Evolutionary conservation across 2,888 invertebrate species (phyloP), one percentile per base, ranked within the genome.

Genomic region (Trissolcus japonicus): DNA sequence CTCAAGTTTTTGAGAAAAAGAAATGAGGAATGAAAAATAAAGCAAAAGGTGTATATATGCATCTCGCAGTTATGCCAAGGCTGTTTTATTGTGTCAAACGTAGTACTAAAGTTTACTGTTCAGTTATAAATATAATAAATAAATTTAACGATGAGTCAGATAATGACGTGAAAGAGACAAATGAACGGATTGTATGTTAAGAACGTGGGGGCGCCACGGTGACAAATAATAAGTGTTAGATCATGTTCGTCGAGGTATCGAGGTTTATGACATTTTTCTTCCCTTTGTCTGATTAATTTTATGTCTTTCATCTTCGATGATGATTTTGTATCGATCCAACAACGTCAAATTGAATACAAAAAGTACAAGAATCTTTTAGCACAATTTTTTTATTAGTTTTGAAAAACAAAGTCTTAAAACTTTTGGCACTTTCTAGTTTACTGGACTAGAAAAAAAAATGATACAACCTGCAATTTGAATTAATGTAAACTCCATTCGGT

Each of bases 191-290:
- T 76, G 76, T 76, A 69, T 72, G 71, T 72, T 76, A 72, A 71
- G 76, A 76, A 76, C 62, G 76, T 71, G 76, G 76, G 76, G 76
- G 76, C 76, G 71, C 76, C 56, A 67, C 21, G 54, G 66, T 62
- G 71, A 71, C 76, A 76, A 76, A 76, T 69, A 67, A 68, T 75
- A 65, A 66, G 65, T 61, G 76, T 71, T 71, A 76, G 76, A 76
- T 69, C 65, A 69, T 71, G 66, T 76, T 76, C 62, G 66, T 46
- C 46, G 62, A 62, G 71, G 71, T 76, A 76, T 76, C 76, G 76
- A 76, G 76, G 72, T 76, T 76, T 76, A 76, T 72, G 76, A 76
- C 72, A 76, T 76, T 76, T 76, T 71, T 66, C 69, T 50, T 57
- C 4, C 25, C 25, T 54, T 72, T 46, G 54, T 54, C 40, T 67